Evolutionary conservation across 2,797 vertebrate genomes (phyloP), one percentile per base, ranked within the genome.

Genomic region (Pelobates cultripes): DNA sequence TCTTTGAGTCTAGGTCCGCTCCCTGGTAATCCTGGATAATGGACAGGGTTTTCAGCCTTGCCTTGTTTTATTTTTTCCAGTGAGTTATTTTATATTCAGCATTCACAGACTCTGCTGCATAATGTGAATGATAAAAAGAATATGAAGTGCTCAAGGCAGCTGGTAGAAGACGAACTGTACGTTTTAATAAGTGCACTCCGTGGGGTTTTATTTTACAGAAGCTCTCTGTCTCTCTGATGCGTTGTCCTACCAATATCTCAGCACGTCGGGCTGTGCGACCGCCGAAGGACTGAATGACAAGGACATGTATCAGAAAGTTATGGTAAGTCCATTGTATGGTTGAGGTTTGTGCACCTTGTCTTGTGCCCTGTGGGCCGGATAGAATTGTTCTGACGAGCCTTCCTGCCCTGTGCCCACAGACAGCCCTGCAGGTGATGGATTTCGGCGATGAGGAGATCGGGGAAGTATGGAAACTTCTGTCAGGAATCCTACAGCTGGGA

Each of bases 381-480:
- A 28, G 28, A 28, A 28, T 28, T 28, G 28, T 28, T 28, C 28
- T 28, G 28, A 28, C 28, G 28, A 28, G 28, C 28, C 45, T 47
- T 10, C 45, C 17, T 7, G n/a, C 17, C 17, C 14, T 73, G 43
- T 43, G 40, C 9, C 28, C 42, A 9, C 67, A 98, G 96, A 93
- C 94, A 85, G 96, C 96, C 1, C 90, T 98, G 86, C 95, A 95
- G 87, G 96, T 97, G 88, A 92, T 97, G 93, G 95, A 94, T 85
- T 97, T 97, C 88, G 93, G 87, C 1, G 93, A 94, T 75, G 96
- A 97, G 87, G 96, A 97, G 91, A 96, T 97, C 81, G 88, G 93
- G 79, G 96, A 97, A 12, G 93, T 97, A 70, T 96, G 97, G 89
- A 96, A 94, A 88, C 89, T 97, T 86, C 93, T 97, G 75, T 97